Evolutionary conservation across 2,797 vertebrate species (phyloP), one percentile per base, ranked within the genome.

Genomic region (Benthosema pterotum): DNA sequence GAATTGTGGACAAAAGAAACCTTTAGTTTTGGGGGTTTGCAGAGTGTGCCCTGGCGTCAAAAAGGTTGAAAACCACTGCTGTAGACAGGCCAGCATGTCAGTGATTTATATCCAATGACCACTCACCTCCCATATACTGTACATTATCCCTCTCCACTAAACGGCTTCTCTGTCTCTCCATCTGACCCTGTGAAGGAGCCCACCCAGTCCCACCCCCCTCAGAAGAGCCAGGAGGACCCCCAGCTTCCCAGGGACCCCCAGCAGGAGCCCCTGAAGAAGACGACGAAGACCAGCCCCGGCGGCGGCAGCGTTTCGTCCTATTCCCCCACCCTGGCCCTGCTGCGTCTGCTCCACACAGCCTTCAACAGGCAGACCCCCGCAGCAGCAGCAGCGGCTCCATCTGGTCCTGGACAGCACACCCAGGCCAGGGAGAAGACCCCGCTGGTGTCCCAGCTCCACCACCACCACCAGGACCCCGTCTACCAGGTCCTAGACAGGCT

Each of bases 401-500:
- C 79, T 96, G 87, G 96, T 95, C 54, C 91, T 96, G 43, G 93
- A 96, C 84, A 91, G 93, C n/a, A n/a, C n/a, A n/a, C n/a, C n/a
- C n/a, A n/a, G n/a, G n/a, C n/a, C n/a, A n/a, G n/a, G n/a, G n/a
- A n/a, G n/a, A n/a, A n/a, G n/a, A n/a, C n/a, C n/a, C n/a, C n/a
- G n/a, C n/a, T n/a, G n/a, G n/a, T n/a, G n/a, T n/a, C n/a, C n/a
- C n/a, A n/a, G n/a, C n/a, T n/a, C n/a, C n/a, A n/a, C n/a, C n/a
- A 84, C 2, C 80, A 52, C 68, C 70, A 83, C 45, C 84, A 87
- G 18, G 68, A 89, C 0, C 90, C 96, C 79, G 91, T 97, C 79
- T 96, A 95, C 54, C 89, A 94, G 87, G 96, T 95, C 54, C 91
- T 96, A 43, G 93, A 96, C 84, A 91, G 93, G 80, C 79, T 98